Evolutionary conservation across 2,888 invertebrate species (phyloP).

Genomic region (Brassicogethes aeneus): DNA sequence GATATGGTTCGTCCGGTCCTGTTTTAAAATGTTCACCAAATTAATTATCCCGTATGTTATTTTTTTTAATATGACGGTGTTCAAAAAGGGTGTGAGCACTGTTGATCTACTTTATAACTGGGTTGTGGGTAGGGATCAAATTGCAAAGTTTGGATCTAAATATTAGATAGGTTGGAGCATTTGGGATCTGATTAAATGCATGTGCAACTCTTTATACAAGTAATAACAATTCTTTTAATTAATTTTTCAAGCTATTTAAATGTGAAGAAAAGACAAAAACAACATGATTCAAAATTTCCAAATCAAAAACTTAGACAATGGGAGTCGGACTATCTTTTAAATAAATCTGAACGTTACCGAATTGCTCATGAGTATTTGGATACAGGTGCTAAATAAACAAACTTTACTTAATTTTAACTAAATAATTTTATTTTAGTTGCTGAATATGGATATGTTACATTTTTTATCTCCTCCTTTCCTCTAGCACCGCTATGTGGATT

Average conservation of each 20-base stretch:
- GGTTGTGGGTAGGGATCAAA: no score
- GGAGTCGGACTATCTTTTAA: constrained; percentile 35
- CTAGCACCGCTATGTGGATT: constrained; percentile 55
- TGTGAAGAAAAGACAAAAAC: no score
- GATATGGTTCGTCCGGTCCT: background rate
- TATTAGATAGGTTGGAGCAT: no score
- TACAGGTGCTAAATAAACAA: background rate
- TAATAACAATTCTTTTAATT: no score
- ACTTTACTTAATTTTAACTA: background rate
- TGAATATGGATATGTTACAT: constrained; percentile 57
- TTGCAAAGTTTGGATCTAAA: no score
- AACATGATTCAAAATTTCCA: no score
- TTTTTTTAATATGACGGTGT: no score
- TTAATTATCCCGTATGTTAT: background rate
- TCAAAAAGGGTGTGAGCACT: no score
- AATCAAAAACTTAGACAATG: constrained; percentile 23
- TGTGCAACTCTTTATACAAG: no score
- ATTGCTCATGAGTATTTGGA: constrained; percentile 33
- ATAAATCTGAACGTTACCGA: constrained; percentile 27
- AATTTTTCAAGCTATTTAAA: no score
- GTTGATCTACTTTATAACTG: no score
- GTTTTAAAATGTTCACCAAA: background rate
- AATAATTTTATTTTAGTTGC: constrained; percentile 42
- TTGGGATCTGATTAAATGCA: no score
- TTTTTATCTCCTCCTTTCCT: constrained; percentile 57